phyloP scores from a whole-genome alignment of 64 coral and sea anemone genomes.

The Exaiptasia diaphana region DNA sequence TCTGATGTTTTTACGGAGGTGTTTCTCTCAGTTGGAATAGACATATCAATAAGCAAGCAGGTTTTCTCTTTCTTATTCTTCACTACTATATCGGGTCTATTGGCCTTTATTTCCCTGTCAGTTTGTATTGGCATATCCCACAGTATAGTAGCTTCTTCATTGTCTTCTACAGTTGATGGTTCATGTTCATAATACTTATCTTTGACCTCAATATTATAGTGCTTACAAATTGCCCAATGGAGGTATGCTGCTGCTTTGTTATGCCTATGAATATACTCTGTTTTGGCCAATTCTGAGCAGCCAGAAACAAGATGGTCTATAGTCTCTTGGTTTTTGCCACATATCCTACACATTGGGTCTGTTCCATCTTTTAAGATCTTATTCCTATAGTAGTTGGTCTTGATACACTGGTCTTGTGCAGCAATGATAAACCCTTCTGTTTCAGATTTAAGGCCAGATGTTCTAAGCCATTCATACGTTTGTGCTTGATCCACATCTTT shows the following conservation, averaged over 20 bases:
- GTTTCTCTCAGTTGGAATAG: no score
- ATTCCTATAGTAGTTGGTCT: background rate
- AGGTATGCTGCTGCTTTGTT: background rate
- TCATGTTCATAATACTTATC: slow-evolving; percentile 5
- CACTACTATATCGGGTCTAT: no score
- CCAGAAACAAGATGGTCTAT: slow-evolving; percentile 13
- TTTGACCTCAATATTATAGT: background rate
- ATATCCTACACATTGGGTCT: slow-evolving; percentile 31
- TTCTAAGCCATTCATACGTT: background rate
- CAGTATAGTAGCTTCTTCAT: background rate
- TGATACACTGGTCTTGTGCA: slow-evolving; percentile 10
- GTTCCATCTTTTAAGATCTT: background rate
- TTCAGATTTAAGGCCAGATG: background rate
- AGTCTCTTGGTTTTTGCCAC: slow-evolving; percentile 4
- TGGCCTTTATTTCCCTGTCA: no score
- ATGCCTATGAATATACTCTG: background rate
- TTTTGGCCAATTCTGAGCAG: slow-evolving; percentile 29
- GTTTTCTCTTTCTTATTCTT: no score
- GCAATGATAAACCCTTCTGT: slow-evolving; percentile 17
- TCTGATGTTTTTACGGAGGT: no score
- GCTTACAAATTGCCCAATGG: slow-evolving; percentile 3
- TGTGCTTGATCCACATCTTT: background rate
- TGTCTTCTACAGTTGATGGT: background rate
- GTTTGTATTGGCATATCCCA: background rate
- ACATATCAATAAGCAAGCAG: no score